A percentile compares a stretch with the other conserved stretches of the same genome.
Evolutionary conservation across 2,888 invertebrate genomes (phyloP).

Genomic region (Pandemis corylana): DNA sequence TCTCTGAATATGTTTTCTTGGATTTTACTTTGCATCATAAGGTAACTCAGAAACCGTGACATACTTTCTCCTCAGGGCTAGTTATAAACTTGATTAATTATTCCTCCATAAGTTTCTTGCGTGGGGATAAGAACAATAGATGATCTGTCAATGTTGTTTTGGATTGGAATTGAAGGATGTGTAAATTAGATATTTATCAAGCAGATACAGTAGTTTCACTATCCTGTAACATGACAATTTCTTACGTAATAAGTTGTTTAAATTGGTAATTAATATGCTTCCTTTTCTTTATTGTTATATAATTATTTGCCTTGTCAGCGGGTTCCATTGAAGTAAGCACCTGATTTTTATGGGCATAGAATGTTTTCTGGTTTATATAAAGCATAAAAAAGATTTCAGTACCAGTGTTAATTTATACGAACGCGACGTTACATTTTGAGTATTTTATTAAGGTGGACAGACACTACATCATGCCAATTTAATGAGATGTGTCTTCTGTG

Average conservation of each 20-base stretch:
- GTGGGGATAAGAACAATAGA: conserved; percentile 34
- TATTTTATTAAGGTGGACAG: background rate
- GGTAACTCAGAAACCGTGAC: conserved; percentile 31
- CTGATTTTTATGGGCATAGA: no score
- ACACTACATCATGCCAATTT: background rate
- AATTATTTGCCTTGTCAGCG: no score
- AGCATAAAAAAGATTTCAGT: no score
- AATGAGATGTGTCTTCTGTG: background rate
- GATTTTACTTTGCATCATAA: conserved; percentile 20
- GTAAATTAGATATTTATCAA: conserved; percentile 24
- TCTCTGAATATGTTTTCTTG: conserved; percentile 8
- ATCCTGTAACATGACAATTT: background rate
- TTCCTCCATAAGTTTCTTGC: conserved; percentile 2
- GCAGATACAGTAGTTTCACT: background rate
- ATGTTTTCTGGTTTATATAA: no score
- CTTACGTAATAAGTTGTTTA: background rate
- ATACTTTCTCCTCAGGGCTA: conserved; percentile 38
- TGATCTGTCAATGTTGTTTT: conserved; percentile 25
- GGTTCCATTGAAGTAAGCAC: no score
- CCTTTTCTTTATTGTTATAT: no score
- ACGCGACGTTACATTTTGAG: no score
- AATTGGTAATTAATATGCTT: background rate
- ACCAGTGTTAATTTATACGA: no score
- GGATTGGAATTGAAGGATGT: background rate
- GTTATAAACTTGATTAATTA: conserved; percentile 35